Evolutionary conservation across 2,797 vertebrate species (phyloP).

Genomic region (Cyclura pinguis): DNA sequence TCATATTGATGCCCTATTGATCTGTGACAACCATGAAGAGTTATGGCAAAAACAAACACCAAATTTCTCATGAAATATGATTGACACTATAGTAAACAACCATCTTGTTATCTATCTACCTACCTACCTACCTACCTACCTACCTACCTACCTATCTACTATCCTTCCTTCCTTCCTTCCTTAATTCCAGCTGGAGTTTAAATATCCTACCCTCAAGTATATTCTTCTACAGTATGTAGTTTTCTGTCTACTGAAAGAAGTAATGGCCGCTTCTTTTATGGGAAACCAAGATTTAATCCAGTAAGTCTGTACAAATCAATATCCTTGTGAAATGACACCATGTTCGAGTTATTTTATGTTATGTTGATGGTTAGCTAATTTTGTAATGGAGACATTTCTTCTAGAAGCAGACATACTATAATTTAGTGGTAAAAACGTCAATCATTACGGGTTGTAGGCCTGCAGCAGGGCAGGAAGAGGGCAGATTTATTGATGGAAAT

Average conservation of each 20-base stretch:
- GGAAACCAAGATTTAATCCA: conserved; percentile 89
- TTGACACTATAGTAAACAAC: background rate
- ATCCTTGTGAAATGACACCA: conserved; percentile 91
- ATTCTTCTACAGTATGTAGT: conserved; percentile 77
- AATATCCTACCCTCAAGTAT: conserved; percentile 72
- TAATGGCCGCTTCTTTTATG: conserved; percentile 88
- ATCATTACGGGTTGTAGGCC: conserved; percentile 84
- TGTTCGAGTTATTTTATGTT: conserved; percentile 90
- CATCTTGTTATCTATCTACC: conserved; percentile 12
- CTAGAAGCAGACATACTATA: conserved; percentile 88
- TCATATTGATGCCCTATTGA: background rate
- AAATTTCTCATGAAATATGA: background rate
- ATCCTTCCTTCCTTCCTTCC: conserved; percentile 32
- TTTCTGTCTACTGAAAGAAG: conserved; percentile 84
- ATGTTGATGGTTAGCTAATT: conserved; percentile 93
- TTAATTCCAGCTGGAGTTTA: conserved; percentile 70
- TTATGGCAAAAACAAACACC: background rate
- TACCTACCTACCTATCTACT: conserved; percentile 43
- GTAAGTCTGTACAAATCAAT: conserved; percentile 90
- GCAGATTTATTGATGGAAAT: conserved; percentile 95
- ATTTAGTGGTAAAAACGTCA: conserved; percentile 94
- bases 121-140: conserved; percentile 46
- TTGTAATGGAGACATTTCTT: conserved; percentile 90
- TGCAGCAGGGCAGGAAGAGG: conserved; percentile 84
- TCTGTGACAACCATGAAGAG: background rate